A percentile compares a stretch with the other conserved stretches of the same genome.
Evolutionary conservation across 1,140 invertebrate genomes (phyloP).

Genomic region (Pomacea maculata): DNA sequence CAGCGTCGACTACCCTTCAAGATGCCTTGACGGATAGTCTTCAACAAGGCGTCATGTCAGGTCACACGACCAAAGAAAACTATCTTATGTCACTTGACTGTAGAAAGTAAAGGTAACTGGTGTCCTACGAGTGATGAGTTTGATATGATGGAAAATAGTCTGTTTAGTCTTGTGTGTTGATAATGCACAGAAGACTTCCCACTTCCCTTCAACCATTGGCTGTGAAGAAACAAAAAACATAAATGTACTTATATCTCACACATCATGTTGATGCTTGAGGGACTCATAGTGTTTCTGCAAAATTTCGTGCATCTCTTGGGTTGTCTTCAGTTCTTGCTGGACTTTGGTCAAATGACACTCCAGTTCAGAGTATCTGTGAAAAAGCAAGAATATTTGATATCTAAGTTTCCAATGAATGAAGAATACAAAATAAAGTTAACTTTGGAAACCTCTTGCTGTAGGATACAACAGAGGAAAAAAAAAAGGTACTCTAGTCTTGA

Average conservation of each 20-base stretch:
- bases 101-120: no score
- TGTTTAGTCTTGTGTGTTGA: no score
- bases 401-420: not conserved
- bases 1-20: no score
- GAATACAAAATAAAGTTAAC: not conserved
- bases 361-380: conserved; percentile 40
- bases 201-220: no score
- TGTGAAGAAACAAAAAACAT: not conserved
- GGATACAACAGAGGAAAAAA: not conserved
- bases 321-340: conserved; percentile 53
- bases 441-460: not conserved
- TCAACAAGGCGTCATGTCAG: no score
- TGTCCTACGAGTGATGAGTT: no score
- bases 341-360: conserved; percentile 41
- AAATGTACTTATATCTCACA: conserved; percentile 40
- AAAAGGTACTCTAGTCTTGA: no score
- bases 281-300: conserved; percentile 57
- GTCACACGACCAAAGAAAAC: no score
- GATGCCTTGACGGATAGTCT: no score
- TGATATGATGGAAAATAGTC: no score
- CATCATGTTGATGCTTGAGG: conserved; percentile 58
- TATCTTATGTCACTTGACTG: no score
- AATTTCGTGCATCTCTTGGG: conserved; percentile 60
- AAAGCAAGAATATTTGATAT: not conserved
- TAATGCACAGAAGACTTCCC: no score